Percentiles rank a stretch among this genome's conserved stretches.
Evolutionary conservation across 2,797 vertebrate species (phyloP).

Genomic region (Zenarchopterus dispar): DNA sequence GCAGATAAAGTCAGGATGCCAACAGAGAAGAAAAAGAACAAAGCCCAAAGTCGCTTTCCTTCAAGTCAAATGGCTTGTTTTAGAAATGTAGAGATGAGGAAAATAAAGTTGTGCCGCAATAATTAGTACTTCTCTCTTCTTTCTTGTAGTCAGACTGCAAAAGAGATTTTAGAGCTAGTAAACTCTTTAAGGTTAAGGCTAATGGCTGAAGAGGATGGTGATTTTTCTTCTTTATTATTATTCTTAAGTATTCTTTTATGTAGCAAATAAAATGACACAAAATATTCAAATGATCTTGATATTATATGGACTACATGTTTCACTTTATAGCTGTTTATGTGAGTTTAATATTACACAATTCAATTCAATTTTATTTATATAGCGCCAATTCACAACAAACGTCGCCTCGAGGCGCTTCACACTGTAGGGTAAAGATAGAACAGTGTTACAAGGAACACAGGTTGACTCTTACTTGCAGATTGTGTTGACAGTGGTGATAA

Average conservation of each 20-base stretch:
- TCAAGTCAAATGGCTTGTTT: conserved; percentile 47
- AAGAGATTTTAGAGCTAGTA: no score
- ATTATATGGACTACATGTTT: conserved; percentile 6
- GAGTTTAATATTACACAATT: conserved; percentile 1
- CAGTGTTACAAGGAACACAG: no score
- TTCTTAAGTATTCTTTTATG: no score
- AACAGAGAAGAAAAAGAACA: conserved; percentile 36
- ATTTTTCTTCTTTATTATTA: no score
- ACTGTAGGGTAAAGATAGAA: no score
- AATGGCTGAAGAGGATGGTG: no score
- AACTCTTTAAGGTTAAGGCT: no score
- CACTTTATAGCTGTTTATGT: conserved; percentile 7
- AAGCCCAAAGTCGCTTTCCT: conserved; percentile 40
- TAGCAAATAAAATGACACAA: background rate
- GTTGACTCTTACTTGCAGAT: conserved; percentile 5
- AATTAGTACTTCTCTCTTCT: conserved; percentile 2
- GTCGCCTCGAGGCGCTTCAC: no score
- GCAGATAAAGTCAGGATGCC: conserved; percentile 62
- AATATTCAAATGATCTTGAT: background rate
- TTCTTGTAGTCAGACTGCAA: no score
- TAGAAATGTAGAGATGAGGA: conserved; percentile 23
- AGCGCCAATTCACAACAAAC: no score
- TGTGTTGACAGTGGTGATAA: conserved; percentile 31
- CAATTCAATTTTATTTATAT: no score
- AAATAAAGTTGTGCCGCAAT: conserved; percentile 4